Evolutionary conservation across 2,797 vertebrate species (phyloP), one percentile per base, ranked within the genome.

Genomic region (Sebastes wilsoni): DNA sequence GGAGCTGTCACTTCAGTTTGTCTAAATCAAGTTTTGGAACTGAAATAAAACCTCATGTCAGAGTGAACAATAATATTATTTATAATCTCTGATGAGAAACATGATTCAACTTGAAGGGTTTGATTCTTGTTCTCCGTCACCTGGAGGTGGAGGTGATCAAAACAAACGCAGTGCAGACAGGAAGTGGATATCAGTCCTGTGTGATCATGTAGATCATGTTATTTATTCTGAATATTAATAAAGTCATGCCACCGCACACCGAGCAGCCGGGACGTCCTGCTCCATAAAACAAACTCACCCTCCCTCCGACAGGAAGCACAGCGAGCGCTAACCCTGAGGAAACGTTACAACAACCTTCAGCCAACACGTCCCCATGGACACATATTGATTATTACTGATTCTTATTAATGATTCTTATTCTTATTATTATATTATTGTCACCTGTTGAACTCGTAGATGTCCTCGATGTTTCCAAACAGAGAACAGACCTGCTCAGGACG

Each of bases 371-470:
- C 38, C 38, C 38, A 6, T 3, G 5, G 14, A 14, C 38, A 42
- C 56, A 16, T 61, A 34, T 22, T n/a, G 20, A 34, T 34, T n/a
- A n/a, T n/a, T n/a, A 32, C 16, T 42, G 13, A 16, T 27, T 27
- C 1, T 16, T 8, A 18, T 59, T 9, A 59, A 0, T 28, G 58
- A 18, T 28, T n/a, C 12, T n/a, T 20, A 5, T 28, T 9, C 5
- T 38, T 49, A 18, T 18, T 8, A 28, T 64, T 46, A 98, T 9
- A 59, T 38, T 49, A 8, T 18, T 8, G 56, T 64, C 66, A 98
- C 98, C 98, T 99, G 95, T 98, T 99, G 81, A 99, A 96, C 79
- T 97, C 97, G 0, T 99, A 99, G 90, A 99, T 98, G 93, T 96
- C 97, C 89, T 99, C 98, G 1, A 99, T 99, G 95, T 99, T 99